Conservation (phyloP, 2,113 vertebrate genomes). For the Copsychus sechellarum region DNA sequence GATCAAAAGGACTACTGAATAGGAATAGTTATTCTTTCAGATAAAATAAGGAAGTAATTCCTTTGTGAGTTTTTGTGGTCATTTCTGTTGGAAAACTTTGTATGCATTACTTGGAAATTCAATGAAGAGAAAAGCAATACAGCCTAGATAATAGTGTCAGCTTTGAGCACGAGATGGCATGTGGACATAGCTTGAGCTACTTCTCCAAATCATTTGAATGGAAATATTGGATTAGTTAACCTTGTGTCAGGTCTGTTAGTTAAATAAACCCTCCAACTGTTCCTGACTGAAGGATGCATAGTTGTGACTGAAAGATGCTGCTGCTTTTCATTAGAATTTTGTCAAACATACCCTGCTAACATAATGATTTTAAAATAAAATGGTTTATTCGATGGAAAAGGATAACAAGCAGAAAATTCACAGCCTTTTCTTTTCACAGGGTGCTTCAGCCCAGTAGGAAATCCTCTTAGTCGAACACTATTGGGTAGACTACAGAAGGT, state of each 20-base stretch:
- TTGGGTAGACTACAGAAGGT: slow-evolving; percentile 81
- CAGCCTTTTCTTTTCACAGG: slow-evolving; percentile 78
- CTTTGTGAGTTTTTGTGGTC: slow-evolving; percentile 69
- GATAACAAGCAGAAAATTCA: slow-evolving; percentile 73
- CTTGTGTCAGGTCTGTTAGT: slow-evolving; percentile 64
- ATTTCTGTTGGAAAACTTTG: slow-evolving; percentile 64
- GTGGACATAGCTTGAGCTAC: slow-evolving; percentile 46
- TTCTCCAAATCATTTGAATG: slow-evolving; percentile 64
- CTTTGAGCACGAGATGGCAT: slow-evolving; percentile 59
- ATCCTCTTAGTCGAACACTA: slow-evolving; percentile 73
- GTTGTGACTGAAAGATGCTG: slow-evolving; percentile 58
- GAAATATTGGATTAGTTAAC: slow-evolving; percentile 67
- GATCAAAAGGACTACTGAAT: slow-evolving; percentile 71
- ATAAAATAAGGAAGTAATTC: slow-evolving; percentile 74
- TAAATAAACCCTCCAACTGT: slow-evolving; percentile 70
- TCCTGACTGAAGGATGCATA: slow-evolving; percentile 64
- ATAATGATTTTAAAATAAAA: slow-evolving; percentile 75
- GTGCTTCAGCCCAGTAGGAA: slow-evolving; percentile 80
- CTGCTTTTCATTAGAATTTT: slow-evolving; percentile 66
- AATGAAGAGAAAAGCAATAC: slow-evolving; percentile 62
- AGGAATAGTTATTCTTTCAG: slow-evolving; percentile 69
- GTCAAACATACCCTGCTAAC: slow-evolving; percentile 50
- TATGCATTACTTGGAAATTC: slow-evolving; percentile 69
- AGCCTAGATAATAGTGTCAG: slow-evolving; percentile 63
- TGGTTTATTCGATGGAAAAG: slow-evolving; percentile 58